Base-by-base conservation (phyloP, 2,888 invertebrate species). In the Melanargia galathea region DNA sequence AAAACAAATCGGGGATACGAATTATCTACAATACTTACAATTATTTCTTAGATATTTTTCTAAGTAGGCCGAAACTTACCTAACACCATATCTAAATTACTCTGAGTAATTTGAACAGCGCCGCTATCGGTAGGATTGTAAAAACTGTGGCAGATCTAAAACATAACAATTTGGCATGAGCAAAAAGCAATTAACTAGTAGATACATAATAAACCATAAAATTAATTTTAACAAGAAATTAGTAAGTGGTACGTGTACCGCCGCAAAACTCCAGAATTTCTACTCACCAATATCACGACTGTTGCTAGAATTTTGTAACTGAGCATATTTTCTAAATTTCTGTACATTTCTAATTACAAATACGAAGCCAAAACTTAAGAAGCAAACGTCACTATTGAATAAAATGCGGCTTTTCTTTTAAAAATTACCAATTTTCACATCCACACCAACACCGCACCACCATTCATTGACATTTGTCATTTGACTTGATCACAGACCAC, bases 31-130 rank as follows among this genome's bases (percentile, higher is more conserved):
- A 18, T 52, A 16, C 48, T 11, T 18, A 43, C n/a, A 8, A 45
- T 1, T 13, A 20, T 38, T 30, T 18, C 33, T 48, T 18, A 18
- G 33, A 52, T 46, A 43, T 49, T 60, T 60, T 30, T 49, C 2
- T 45, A 20, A 24, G 13, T 57, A 20, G 56, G 13, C n/a, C 18
- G 48, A 54, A 48, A 79, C 93, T 93, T 89, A 97, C 97, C 96
- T 93, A 97, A 92, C 70, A 95, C 95, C 93, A 94, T 94, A 90
- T 96, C 96, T 91, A 97, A 93, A 90, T 96, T 97, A 82, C 94
- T 93, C 85, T 94, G 93, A 69, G 95, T 96, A 79, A 98, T 93
- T 82, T 96, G 93, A 61, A 96, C 94, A 69, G 97, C 97, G 64
- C 96, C 97, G 85, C 95, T 95, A 90, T 95, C 94, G 70, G 94